Base-by-base conservation (phyloP, 2,888 invertebrate species). In the Malthinus seriepunctatus region DNA sequence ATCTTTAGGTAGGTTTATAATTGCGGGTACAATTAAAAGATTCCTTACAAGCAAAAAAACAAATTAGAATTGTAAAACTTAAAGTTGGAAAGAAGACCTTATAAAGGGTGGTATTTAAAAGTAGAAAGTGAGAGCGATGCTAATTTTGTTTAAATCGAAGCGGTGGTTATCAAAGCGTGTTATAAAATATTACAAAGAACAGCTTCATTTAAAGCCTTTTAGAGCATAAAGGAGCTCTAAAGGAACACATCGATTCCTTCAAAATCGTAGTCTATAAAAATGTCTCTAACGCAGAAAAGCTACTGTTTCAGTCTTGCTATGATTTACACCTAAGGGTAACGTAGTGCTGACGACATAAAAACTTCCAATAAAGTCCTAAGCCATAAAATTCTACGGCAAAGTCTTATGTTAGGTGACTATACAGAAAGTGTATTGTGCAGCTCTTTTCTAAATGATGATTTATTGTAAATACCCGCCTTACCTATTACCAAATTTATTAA, bases 281-380 rank as follows among this genome's bases (percentile, higher is more conserved):
- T 63, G 63, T 64, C 63, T 58, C 53, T 59, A 63, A 64, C 60
- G 64, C 56, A 61, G 61, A 60, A 64, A 61, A 64, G 51, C 63
- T 56, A 61, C 63, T 57, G 62, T 60, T 59, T 57, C 51, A 53
- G 53, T 51, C 47, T 47, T 33, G 60, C 60, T 62, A 62, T 67
- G 67, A 67, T 67, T 67, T 67, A 67, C 67, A 63, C 60, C 58
- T 60, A 51, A 51, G 62, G 63, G 63, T 59, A 65, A 63, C 64
- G 60, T 65, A 63, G 62, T 65, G 67, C 67, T 67, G 67, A 67
- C 67, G 63, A 64, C 62, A 65, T 67, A 64, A 67, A 65, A 67
- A 63, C 62, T 55, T 64, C 60, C 67, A 60, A 67, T 67, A 67
- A 67, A 65, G 60, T 61, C 56, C 56, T 61, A 50, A 56, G 38